A percentile compares a stretch with the other conserved stretches of the same genome.
phyloP scores from a whole-genome alignment of 2,797 vertebrate species.

The Huso huso region DNA sequence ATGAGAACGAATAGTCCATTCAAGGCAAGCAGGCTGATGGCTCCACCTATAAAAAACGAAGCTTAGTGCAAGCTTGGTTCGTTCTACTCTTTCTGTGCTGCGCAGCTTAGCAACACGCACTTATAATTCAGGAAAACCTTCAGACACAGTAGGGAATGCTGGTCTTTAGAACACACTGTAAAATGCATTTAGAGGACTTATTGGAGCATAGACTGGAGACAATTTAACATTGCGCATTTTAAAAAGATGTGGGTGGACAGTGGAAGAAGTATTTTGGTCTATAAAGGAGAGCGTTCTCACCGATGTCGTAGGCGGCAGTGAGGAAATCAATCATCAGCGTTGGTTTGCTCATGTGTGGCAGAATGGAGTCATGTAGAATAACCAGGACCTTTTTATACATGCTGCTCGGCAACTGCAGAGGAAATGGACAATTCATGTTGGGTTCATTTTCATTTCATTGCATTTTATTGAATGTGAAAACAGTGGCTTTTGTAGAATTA shows the following conservation, averaged over 20 bases:
- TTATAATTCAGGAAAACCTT: not conserved
- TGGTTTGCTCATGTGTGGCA: constrained; percentile 87
- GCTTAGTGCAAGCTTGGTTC: too few species aligned
- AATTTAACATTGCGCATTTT: too few species aligned
- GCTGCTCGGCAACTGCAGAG: constrained; percentile 66
- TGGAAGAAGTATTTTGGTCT: too few species aligned
- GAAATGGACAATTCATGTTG: not conserved
- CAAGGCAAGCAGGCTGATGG: constrained; percentile 86
- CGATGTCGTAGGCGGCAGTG: constrained; percentile 80
- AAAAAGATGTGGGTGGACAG: too few species aligned
- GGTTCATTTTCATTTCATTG: not conserved
- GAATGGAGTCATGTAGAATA: constrained; percentile 79
- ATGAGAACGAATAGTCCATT: constrained; percentile 92
- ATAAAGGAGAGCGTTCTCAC: constrained; percentile 46
- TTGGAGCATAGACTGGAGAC: not conserved
- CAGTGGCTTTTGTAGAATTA: constrained; percentile 28
- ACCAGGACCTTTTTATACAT: constrained; percentile 89
- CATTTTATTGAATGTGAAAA: not conserved
- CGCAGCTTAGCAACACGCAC: not conserved
- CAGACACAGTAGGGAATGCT: not conserved
- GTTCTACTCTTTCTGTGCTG: too few species aligned
- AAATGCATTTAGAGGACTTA: too few species aligned
- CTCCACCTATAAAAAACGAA: constrained; percentile 67
- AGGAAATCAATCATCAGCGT: constrained; percentile 90
- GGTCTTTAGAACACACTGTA: not conserved